Evolutionary conservation across 92 coral and sea anemone species (phyloP).

Genomic region (Nematostella vectensis): DNA sequence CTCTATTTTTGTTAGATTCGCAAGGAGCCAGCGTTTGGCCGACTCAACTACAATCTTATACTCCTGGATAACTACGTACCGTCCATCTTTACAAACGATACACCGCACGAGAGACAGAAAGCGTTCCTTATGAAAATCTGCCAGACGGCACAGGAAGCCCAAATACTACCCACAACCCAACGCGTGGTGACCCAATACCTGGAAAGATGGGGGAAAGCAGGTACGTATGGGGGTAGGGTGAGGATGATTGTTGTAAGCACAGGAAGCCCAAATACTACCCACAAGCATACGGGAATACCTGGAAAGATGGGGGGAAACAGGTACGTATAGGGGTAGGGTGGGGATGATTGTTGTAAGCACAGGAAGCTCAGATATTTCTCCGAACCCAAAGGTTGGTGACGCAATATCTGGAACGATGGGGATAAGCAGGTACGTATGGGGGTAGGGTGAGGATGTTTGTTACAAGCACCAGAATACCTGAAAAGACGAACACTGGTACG

Average conservation of each 20-base stretch:
- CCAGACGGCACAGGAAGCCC: slow-evolving; percentile 50
- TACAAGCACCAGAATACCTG: too few relatives aligned
- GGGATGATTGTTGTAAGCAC: slow-evolving; percentile 13
- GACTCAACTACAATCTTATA: slow-evolving; percentile 46
- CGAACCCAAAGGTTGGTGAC: slow-evolving; percentile 27
- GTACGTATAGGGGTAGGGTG: too few relatives aligned
- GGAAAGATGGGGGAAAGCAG: slow-evolving; percentile 59
- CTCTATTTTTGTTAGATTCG: slow-evolving; percentile 46
- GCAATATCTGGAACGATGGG: slow-evolving; percentile 54
- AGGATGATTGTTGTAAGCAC: too few relatives aligned
- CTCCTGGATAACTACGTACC: slow-evolving; percentile 58
- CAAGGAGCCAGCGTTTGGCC: slow-evolving; percentile 75
- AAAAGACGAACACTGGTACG: too few relatives aligned
- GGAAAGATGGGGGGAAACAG: slow-evolving; percentile 54
- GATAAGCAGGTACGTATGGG: slow-evolving; percentile 43
- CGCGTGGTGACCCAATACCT: slow-evolving; percentile 41
- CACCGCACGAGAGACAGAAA: slow-evolving; percentile 65
- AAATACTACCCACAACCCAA: slow-evolving; percentile 32
- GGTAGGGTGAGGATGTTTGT: too few relatives aligned
- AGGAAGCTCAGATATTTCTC: slow-evolving; percentile 37
- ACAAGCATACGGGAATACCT: slow-evolving; percentile 37
- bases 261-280: too few relatives aligned
- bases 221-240: slow-evolving; percentile 14
- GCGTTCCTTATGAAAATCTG: slow-evolving; percentile 57
- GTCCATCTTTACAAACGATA: slow-evolving; percentile 66